Evolutionary conservation across 2,113 vertebrate genomes (phyloP).

Genomic region (Hymenochirus boettgeri): DNA sequence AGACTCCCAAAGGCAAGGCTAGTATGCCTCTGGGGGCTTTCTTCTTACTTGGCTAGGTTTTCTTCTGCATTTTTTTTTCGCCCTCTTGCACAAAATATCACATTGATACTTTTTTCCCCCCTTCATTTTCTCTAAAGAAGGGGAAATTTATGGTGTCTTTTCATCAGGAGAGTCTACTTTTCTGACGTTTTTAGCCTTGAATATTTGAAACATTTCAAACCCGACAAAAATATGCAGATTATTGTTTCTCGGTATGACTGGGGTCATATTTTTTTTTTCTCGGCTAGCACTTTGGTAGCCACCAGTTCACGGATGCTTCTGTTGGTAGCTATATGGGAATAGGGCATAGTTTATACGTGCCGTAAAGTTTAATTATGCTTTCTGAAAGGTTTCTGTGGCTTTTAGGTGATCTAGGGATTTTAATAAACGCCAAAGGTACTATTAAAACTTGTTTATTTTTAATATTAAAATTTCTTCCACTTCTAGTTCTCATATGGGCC

Average conservation of each 20-base stretch:
- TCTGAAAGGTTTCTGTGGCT: slow-evolving; percentile 3
- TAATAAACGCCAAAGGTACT: not conserved
- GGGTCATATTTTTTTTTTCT: slow-evolving; percentile 46
- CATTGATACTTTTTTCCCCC: slow-evolving; percentile 50
- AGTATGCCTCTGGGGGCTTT: slow-evolving; percentile 60
- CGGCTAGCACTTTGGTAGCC: no score
- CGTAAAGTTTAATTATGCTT: slow-evolving; percentile 13
- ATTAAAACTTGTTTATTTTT: slow-evolving; percentile 4
- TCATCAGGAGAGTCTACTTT: slow-evolving; percentile 71
- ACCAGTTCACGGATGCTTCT: not conserved
- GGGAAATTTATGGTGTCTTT: slow-evolving; percentile 64
- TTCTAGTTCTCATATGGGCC: no score
- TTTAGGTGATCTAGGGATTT: not conserved
- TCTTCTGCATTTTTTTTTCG: slow-evolving; percentile 21
- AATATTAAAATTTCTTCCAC: no score
- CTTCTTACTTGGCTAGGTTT: slow-evolving; percentile 47
- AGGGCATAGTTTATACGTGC: not conserved
- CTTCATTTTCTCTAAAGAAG: slow-evolving; percentile 47
- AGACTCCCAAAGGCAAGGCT: slow-evolving; percentile 50
- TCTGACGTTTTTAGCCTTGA: slow-evolving; percentile 68
- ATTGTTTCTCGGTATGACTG: slow-evolving; percentile 74
- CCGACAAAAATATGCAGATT: slow-evolving; percentile 75
- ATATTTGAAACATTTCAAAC: slow-evolving; percentile 72
- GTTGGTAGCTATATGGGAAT: not conserved
- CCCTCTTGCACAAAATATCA: slow-evolving; percentile 53